A percentile compares a stretch with the other conserved stretches of the same genome.
These are phyloP conservation scores for Bactericera cockerelli DNA, from an alignment of 1,140 invertebrate genomes.

Conservation along the genomic window DNA sequence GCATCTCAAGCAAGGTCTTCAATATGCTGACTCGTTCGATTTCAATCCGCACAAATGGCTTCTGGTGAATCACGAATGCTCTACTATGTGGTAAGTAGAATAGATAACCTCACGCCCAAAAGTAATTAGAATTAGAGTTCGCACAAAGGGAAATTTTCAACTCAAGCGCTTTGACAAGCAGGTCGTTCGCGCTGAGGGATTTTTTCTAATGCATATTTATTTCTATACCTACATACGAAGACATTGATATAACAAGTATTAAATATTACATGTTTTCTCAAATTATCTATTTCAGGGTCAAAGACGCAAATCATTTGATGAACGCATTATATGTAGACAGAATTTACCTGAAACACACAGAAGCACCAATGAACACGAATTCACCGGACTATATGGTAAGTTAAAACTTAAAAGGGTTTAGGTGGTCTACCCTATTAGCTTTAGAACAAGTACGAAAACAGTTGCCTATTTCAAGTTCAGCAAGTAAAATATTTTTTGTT, in stretches of 20 bases:
- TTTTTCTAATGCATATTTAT: too few species aligned
- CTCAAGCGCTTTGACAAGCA: background rate
- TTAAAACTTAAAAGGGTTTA: too few species aligned
- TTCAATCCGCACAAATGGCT: slow-evolving; percentile 89
- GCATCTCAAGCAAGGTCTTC: slow-evolving; percentile 59
- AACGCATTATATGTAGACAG: slow-evolving; percentile 85
- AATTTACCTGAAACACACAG: slow-evolving; percentile 59
- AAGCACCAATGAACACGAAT: slow-evolving; percentile 24
- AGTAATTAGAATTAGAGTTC: background rate
- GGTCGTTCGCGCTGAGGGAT: background rate
- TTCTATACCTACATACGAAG: too few species aligned
- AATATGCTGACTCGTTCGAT: slow-evolving; percentile 72
- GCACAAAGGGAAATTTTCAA: background rate
- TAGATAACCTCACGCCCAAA: too few species aligned
- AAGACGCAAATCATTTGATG: slow-evolving; percentile 58
- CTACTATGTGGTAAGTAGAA: slow-evolving; percentile 49
- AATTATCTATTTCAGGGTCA: slow-evolving; percentile 58
- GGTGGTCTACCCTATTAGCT: too few species aligned
- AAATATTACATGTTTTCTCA: background rate
- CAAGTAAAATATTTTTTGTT: too few species aligned
- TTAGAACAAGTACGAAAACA: too few species aligned
- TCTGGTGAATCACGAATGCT: slow-evolving; percentile 82
- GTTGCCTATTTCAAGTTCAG: too few species aligned
- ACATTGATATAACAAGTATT: too few species aligned
- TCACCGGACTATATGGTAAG: slow-evolving; percentile 69